Evolutionary conservation across 2,797 vertebrate species (phyloP), one percentile per base, ranked within the genome.

Genomic region (Cercopithecus diana): DNA sequence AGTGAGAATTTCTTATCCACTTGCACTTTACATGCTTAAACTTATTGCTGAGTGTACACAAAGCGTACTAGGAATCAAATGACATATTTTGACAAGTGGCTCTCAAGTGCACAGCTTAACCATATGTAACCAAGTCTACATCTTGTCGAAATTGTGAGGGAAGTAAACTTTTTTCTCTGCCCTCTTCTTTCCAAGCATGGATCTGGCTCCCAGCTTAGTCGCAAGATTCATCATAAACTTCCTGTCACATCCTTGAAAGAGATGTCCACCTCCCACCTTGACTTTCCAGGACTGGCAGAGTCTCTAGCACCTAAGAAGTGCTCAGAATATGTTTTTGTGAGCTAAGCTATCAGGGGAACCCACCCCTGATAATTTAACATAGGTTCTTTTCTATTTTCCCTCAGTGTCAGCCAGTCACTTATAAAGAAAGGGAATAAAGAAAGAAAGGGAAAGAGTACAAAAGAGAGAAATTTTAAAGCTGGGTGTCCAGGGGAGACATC

Each of bases 51-150:
- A 92, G 85, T 72, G 81, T 70, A 86, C 50, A 96, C 36, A 92
- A 96, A 92, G 73, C 45, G 39, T 64, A 89, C 72, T 61, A 89
- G n/a, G 43, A 95, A 84, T 52, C 50, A n/a, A 76, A 80, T 88
- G 90, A 73, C 81, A 36, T 80, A 76, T 88, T 97, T 70, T 95
- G 96, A 95, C 67, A 90, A 96, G 87, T 1, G 30, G 28, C 36
- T 95, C 48, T 92, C 93, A 96, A 93, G n/a, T 50, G 50, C 48
- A 77, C 72, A 88, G n/a, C 55, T 92, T 92, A 86, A 81, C 48
- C 61, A 81, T 91, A 94, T 33, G n/a, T 36, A 90, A 73, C 2
- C 5, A 48, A 83, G 20, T 55, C 41, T 72, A 64, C 39, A 67
- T 87, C 80, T 93, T 39, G 24, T 22, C 75, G 55, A 93, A 90